Conservation (phyloP, 2,888 invertebrate genomes). For the Pemphredon lugubris region DNA sequence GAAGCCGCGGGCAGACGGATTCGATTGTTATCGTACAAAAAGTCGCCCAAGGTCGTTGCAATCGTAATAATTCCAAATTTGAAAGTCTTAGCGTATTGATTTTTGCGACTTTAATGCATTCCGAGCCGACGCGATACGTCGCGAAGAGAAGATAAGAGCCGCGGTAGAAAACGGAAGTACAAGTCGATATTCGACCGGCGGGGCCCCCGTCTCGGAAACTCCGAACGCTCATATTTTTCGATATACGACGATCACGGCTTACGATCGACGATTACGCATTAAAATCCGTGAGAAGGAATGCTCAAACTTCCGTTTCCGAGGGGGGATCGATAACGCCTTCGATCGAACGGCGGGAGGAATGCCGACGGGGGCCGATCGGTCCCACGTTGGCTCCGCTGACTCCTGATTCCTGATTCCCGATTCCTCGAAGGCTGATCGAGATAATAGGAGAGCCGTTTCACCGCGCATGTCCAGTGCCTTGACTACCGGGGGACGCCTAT, state of each 20-base stretch:
- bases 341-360: too few relatives aligned
- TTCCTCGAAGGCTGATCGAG: conserved; percentile 13
- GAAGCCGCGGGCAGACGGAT: not conserved
- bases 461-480: conserved; percentile 77
- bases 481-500: conserved; percentile 73
- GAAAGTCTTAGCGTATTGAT: conserved; percentile 3
- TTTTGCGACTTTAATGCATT: not conserved
- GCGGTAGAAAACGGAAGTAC: not conserved
- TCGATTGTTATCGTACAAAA: not conserved
- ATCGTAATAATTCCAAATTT: conserved; percentile 3
- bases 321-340: not conserved
- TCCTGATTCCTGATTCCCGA: conserved; percentile 16
- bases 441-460: conserved; percentile 22
- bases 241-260: too few relatives aligned
- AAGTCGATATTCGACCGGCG: too few relatives aligned
- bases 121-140: not conserved
- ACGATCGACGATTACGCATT: too few relatives aligned
- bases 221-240: too few relatives aligned
- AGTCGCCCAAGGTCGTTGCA: not conserved
- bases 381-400: conserved; percentile 10
- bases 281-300: too few relatives aligned
- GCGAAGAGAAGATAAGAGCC: not conserved
- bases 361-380: too few relatives aligned
- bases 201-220: too few relatives aligned
- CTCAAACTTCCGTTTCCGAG: too few relatives aligned